phyloP scores from a whole-genome alignment of 2,797 vertebrate genomes.

The Carduelis carduelis region DNA sequence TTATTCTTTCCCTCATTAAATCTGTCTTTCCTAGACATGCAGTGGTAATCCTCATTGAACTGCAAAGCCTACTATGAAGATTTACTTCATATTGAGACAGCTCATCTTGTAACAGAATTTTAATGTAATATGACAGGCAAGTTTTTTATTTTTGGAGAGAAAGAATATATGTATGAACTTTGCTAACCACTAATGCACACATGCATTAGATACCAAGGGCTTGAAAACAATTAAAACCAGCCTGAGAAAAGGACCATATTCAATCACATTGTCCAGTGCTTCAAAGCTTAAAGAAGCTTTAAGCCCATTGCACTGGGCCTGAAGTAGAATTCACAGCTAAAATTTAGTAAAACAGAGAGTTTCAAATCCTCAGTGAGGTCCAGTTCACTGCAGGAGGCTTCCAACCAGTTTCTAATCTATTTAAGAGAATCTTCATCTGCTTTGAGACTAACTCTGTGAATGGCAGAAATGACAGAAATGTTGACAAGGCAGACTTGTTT shows the following conservation, averaged over 20 bases:
- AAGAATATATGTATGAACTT: background rate
- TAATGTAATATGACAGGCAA: background rate
- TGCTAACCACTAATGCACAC: background rate
- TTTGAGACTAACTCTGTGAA: background rate
- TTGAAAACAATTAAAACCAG: background rate
- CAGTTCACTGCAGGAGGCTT: background rate
- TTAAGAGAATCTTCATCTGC: background rate
- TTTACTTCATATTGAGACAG: background rate
- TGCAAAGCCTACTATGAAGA: background rate
- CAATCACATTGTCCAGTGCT: background rate
- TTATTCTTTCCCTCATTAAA: background rate
- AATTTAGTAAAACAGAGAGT: background rate
- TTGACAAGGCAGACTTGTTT: background rate
- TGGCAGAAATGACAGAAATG: background rate
- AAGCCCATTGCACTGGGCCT: background rate
- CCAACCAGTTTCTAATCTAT: background rate
- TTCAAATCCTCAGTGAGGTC: background rate
- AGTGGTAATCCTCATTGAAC: slow-evolving; percentile 5
- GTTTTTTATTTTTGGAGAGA: background rate
- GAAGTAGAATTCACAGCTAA: background rate
- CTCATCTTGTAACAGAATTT: background rate
- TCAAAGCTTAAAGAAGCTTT: background rate
- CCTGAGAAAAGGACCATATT: background rate
- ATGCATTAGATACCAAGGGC: background rate
- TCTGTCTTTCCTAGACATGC: slow-evolving; percentile 4